Base-by-base conservation (phyloP, 1,140 invertebrate genomes). In the Capitella teleta region DNA sequence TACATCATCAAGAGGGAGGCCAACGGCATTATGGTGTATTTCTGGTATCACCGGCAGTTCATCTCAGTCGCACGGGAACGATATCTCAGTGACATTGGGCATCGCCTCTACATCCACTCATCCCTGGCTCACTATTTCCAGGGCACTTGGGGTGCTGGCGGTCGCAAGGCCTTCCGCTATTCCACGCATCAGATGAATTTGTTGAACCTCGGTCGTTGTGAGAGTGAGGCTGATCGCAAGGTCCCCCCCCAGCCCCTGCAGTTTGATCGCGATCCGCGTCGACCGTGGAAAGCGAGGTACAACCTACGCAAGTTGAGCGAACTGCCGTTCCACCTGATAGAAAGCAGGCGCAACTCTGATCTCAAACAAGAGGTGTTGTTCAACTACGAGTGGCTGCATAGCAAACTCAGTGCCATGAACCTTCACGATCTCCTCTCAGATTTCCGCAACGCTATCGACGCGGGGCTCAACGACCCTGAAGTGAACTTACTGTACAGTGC, bases 341-440 rank as follows among this genome's bases (percentile, higher is more conserved):
- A 93, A n/a, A 85, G 92, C 0, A 80, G 42, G 5, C 34, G 93
- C 19, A 92, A 91, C 61, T 84, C 87, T 49, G 92, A 97, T 72
- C 74, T 98, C 0, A 95, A 93, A 65, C 81, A 86, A 45, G 81
- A 94, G 61, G 92, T 96, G 8, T 76, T 98, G 0, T 98, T 98
- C 71, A 96, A 97, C 71, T 98, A 97, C 66, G 83, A 93, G 56
- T 98, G 93, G 90, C 75, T 98, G 0, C 90, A 96, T 65, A 90
- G 92, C 0, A 98, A 98, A 70, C 74, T 98, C 1, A 86, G 84
- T 52, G 90, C 88, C 53, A 96, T 94, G 67, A 92, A 94, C 0
- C 75, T 98, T 2, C 93, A 94, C 30, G 57, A 89, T 0, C 84
- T 96, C 2, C 73, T 98, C 6, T 85, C 86, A 8, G 94, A 98